Evolutionary conservation across 2,888 invertebrate species (phyloP), one percentile per base, ranked within the genome.

Genomic region (Ethmia dodecea): DNA sequence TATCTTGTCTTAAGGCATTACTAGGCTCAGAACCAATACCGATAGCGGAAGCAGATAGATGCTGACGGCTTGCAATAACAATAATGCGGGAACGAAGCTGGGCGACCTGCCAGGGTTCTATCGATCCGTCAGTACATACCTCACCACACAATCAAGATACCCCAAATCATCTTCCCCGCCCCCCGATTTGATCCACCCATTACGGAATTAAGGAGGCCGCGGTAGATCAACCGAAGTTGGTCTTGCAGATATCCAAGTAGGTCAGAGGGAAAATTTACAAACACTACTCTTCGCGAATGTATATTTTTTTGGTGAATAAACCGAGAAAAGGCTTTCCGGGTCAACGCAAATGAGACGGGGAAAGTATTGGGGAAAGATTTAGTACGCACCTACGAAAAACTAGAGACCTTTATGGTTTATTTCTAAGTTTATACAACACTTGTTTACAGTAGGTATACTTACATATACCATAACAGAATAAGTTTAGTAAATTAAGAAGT

Each of bases 221-320:
- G 62, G 75, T 38, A 62, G 76, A 43, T 67, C 83, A 60, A 42
- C 42, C 26, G 49, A 49, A 40, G 52, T 56, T 79, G 78, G 83
- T 55, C 54, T 52, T 55, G 56, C 65, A 72, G 68, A 77, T 67
- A 64, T 64, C 71, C 81, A 86, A 84, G 79, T 86, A 84, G 84
- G 84, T 86, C 84, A 84, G 68, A 81, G 67, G 80, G 81, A 84
- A 83, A 81, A 79, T 84, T 80, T 80, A 83, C 81, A 81, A 84
- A 83, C 76, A 81, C 79, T 79, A 80, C 74, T 73, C 68, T 55
- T 55, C 38, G 57, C 54, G 61, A 65, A 62, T 69, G 70, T 67
- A 64, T 69, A 62, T 68, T 77, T 75, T 78, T 76, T 78, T 67
- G 53, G 55, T 60, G 73, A 79, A 76, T 74, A 70, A 77, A 72